A percentile compares a stretch with the other conserved stretches of the same genome.
Evolutionary conservation across 2,888 invertebrate genomes (phyloP).

Genomic region (Eupithecia tripunctaria): DNA sequence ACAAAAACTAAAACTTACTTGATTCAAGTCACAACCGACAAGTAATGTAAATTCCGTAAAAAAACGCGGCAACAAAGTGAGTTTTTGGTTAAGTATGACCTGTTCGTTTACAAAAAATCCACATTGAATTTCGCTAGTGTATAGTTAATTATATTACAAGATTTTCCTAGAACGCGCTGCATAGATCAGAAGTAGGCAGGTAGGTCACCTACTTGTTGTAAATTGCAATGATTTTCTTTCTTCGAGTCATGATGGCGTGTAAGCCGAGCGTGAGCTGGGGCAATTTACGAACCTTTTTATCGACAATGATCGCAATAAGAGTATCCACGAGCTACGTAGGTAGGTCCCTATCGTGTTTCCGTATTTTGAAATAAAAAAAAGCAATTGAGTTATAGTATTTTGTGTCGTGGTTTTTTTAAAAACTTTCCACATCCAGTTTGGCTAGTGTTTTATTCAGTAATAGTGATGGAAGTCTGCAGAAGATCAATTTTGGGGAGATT

Average conservation of each 20-base stretch:
- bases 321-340: constrained; percentile 2
- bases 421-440: too few relatives aligned
- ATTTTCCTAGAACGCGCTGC: constrained; percentile 2
- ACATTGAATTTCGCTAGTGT: too few relatives aligned
- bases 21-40: too few relatives aligned
- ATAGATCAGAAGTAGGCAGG: constrained; percentile 18
- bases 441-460: background rate
- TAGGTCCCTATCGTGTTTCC: background rate
- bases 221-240: constrained; percentile 38
- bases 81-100: too few relatives aligned
- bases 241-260: constrained; percentile 46
- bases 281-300: constrained; percentile 49
- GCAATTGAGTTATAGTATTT: too few relatives aligned
- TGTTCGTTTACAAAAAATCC: too few relatives aligned
- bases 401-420: too few relatives aligned
- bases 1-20: too few relatives aligned
- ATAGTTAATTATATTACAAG: background rate
- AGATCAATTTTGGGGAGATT: background rate
- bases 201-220: constrained; percentile 33
- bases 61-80: too few relatives aligned
- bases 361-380: background rate
- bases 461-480: background rate
- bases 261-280: constrained; percentile 51
- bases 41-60: too few relatives aligned
- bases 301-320: constrained; percentile 44